These are phyloP conservation scores for Chymomyza procnemis DNA, from an alignment of 2,888 invertebrate species.

Conservation along the genomic window DNA sequence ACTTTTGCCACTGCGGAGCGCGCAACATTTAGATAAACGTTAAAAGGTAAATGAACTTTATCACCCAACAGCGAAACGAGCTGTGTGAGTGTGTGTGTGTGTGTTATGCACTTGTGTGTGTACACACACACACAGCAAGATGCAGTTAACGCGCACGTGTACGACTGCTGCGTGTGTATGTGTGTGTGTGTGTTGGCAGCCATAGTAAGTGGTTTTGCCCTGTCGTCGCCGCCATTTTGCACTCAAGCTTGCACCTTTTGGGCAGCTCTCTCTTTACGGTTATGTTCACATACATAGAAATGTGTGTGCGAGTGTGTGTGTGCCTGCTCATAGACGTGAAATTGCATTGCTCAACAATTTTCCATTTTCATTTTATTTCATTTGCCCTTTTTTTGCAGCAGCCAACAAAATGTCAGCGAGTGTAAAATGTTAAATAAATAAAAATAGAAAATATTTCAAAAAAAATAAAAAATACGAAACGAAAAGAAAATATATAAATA, in stretches of 20 bases:
- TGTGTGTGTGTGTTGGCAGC: not conserved
- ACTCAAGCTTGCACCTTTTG: not conserved
- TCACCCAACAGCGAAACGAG: conserved; percentile 53
- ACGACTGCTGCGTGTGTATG: too few relatives aligned
- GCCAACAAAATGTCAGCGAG: conserved; percentile 39
- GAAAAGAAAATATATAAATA: not conserved
- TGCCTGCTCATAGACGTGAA: not conserved
- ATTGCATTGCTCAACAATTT: not conserved
- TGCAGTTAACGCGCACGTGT: not conserved
- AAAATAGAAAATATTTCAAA: too few relatives aligned
- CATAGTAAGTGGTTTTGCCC: not conserved
- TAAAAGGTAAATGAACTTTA: conserved; percentile 69
- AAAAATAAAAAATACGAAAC: too few relatives aligned
- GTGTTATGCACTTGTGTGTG: conserved; percentile 21
- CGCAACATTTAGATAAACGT: conserved; percentile 60
- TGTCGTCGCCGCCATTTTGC: not conserved
- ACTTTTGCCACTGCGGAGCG: conserved; percentile 55
- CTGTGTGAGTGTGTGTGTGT: not conserved
- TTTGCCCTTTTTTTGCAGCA: conserved; percentile 31
- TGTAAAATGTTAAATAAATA: not conserved
- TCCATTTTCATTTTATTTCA: conserved; percentile 27
- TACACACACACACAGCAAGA: not conserved
- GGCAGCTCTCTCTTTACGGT: not conserved
- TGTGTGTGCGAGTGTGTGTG: not conserved
- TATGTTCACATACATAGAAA: not conserved